These are phyloP conservation scores for Mythimna albipuncta DNA, from an alignment of 2,888 invertebrate species.

Conservation along the genomic window DNA sequence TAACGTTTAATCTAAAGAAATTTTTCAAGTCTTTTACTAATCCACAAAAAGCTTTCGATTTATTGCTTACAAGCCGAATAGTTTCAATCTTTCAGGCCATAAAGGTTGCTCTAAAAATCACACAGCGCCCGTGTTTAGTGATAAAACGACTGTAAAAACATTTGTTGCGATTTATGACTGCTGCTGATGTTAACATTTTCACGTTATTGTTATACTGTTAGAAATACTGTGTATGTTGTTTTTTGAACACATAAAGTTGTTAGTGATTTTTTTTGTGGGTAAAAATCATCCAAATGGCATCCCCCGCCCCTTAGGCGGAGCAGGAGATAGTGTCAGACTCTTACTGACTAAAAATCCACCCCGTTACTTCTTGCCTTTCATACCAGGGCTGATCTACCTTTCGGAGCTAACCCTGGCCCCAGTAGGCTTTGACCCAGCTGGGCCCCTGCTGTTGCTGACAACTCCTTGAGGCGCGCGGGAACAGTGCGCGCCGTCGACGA, in stretches of 20 bases:
- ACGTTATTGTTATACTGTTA: conserved; percentile 26
- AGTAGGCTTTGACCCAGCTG: no score
- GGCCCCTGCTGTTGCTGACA: no score
- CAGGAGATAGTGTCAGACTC: no score
- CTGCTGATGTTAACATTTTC: conserved; percentile 51
- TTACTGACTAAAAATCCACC: no score
- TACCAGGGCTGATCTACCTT: no score
- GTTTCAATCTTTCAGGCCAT: conserved; percentile 39
- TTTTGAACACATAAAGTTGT: conserved; percentile 5
- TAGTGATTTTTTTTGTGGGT: background rate
- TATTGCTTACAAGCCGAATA: conserved; percentile 33
- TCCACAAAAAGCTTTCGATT: conserved; percentile 44
- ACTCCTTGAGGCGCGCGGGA: no score
- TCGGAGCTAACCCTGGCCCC: no score
- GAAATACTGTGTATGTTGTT: conserved; percentile 6
- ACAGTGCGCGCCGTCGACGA: no score
- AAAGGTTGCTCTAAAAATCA: conserved; percentile 47
- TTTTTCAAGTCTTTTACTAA: conserved; percentile 7
- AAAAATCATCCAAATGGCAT: no score
- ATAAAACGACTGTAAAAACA: conserved; percentile 55
- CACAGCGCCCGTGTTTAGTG: conserved; percentile 42
- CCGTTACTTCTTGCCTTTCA: no score
- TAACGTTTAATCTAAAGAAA: conserved; percentile 4
- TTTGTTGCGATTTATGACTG: conserved; percentile 48
- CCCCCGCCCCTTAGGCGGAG: no score